These are phyloP conservation scores for Eueremaeus valkanovi DNA, from an alignment of 2,888 invertebrate genomes.

Conservation along the genomic window DNA sequence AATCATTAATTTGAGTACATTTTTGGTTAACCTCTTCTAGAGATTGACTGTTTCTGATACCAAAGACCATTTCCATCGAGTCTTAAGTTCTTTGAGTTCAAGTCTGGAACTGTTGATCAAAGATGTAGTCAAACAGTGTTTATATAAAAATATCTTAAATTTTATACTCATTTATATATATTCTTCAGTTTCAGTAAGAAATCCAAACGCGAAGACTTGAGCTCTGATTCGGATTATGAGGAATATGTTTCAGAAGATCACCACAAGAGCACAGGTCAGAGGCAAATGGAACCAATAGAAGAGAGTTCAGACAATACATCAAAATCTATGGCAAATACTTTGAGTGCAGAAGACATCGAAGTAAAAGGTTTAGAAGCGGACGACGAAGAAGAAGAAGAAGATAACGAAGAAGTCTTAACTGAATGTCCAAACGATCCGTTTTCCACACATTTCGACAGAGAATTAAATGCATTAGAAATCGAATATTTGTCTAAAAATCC, in stretches of 20 bases:
- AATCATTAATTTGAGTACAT: not conserved
- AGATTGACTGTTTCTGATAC: no score
- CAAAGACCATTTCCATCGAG: no score
- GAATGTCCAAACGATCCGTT: slow-evolving; percentile 21
- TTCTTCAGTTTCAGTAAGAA: not conserved
- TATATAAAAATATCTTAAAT: no score
- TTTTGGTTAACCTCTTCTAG: not conserved
- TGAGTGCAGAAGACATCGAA: not conserved
- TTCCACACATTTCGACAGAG: slow-evolving; percentile 20
- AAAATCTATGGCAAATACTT: not conserved
- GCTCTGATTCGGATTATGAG: not conserved
- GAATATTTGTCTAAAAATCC: not conserved
- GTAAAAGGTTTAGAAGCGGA: no score
- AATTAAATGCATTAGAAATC: slow-evolving; percentile 23
- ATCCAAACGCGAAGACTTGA: not conserved
- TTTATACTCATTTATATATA: no score
- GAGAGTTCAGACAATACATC: not conserved
- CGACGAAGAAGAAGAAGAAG: not conserved
- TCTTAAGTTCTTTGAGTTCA: no score
- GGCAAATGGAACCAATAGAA: not conserved
- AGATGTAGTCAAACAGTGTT: no score
- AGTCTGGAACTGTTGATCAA: no score
- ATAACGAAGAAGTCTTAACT: not conserved
- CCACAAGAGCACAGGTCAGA: no score
- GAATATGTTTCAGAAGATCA: no score